Evolutionary conservation across 2,888 invertebrate species (phyloP), one percentile per base, ranked within the genome.

Genomic region (Rutpela maculata): DNA sequence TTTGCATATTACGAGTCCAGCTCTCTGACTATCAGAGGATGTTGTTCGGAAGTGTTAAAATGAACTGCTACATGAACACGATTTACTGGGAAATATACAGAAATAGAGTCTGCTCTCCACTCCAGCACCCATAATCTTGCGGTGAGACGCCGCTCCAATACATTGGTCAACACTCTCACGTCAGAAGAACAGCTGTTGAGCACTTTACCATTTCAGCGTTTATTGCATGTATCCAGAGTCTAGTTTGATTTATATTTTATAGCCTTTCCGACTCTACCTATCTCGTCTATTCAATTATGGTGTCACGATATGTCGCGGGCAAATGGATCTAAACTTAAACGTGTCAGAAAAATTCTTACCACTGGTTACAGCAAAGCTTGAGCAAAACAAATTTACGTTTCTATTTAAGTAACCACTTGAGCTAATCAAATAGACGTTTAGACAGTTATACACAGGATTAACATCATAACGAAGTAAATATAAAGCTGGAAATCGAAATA

Each of bases 31-130:
- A n/a, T n/a, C n/a, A 76, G 78, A 73, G 74, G 74, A 81, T 79
- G 81, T 78, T 76, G 78, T 74, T 73, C 63, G 71, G 77, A 70
- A 74, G 67, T 43, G 65, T 74, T 74, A 77, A 71, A 65, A 72
- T 38, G 56, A 68, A 67, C 66, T 35, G 69, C 69, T 70, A 75
- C 68, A 65, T 77, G 60, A 73, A 75, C 69, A 68, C 72, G 72
- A 73, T 75, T 75, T 78, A 78, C 75, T 66, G 67, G 74, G 71
- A 66, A 78, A 67, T 71, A 69, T 70, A 71, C 76, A 62, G 50
- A 76, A 76, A 76, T 76, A 76, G 72, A 56, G 50, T n/a, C 59
- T 26, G 57, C 59, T 69, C 69, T 69, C 69, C 35, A 57, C 35
- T 69, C 69, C 69, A 67, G 67, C 19, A n/a, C 50, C 67, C 22